Percentiles rank a stretch among this genome's conserved stretches.
Conservation (phyloP, 2,888 invertebrate species). For the Cryptus viduatorius region DNA sequence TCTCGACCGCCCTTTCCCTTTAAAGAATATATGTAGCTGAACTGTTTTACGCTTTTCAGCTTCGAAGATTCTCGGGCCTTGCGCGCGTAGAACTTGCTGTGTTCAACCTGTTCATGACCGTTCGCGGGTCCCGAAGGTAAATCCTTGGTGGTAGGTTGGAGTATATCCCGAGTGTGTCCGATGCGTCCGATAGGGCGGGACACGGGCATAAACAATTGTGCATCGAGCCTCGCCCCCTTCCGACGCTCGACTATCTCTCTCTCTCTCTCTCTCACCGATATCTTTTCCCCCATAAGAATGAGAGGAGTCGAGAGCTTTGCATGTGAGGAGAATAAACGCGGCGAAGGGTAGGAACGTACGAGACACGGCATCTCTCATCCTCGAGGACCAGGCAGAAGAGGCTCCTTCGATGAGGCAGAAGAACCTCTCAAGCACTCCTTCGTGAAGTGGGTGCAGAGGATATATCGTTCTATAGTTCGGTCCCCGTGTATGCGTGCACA, state of each 20-base stretch:
- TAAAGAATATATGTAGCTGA: background rate
- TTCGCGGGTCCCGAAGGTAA: conserved; percentile 31
- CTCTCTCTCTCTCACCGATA: background rate
- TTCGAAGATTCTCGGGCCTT: conserved; percentile 8
- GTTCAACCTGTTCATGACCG: conserved; percentile 61
- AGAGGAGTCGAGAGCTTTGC: conserved; percentile 29
- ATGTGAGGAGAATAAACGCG: conserved; percentile 44
- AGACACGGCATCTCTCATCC: conserved; percentile 41
- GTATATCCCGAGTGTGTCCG: conserved; percentile 76
- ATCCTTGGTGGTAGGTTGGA: conserved; percentile 51
- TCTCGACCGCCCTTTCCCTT: background rate
- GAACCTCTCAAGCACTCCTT: conserved; percentile 6
- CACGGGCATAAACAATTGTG: conserved; percentile 84
- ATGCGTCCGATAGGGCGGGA: conserved; percentile 84
- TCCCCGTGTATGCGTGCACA: background rate
- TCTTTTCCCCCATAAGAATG: conserved; percentile 4
- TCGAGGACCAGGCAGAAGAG: conserved; percentile 34
- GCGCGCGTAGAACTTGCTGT: conserved; percentile 32
- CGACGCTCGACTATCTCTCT: conserved; percentile 75
- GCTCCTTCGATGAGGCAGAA: conserved; percentile 30
- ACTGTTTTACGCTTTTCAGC: conserved; percentile 11
- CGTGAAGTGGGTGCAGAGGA: conserved; percentile 15
- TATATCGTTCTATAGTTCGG: conserved; percentile 25
- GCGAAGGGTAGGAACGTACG: conserved; percentile 32
- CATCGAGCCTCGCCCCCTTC: conserved; percentile 83